These are phyloP conservation scores for Formicarius rufipectus DNA, from an alignment of 2,113 vertebrate species.

Conservation along the genomic window DNA sequence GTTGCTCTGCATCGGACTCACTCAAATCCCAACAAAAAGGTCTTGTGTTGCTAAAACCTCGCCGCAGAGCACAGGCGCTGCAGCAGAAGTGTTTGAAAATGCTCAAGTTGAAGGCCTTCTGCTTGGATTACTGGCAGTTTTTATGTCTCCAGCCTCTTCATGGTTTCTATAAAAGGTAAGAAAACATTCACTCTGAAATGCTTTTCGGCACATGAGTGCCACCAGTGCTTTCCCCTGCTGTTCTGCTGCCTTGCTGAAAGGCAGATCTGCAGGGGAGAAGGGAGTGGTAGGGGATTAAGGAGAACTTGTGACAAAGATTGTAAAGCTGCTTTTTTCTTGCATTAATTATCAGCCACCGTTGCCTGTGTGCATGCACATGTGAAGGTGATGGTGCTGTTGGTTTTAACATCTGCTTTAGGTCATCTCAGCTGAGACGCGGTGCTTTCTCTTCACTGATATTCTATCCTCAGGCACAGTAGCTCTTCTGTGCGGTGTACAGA, in stretches of 20 bases:
- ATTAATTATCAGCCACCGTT: background rate
- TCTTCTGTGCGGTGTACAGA: background rate
- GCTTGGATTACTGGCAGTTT: conserved; percentile 98
- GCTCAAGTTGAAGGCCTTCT: conserved; percentile 95
- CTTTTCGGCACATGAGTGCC: background rate
- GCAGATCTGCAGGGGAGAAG: background rate
- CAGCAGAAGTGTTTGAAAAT: conserved; percentile 71
- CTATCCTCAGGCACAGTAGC: background rate
- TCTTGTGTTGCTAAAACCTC: background rate
- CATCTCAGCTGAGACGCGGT: background rate
- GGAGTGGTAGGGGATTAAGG: conserved; percentile 31
- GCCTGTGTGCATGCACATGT: background rate
- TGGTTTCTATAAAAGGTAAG: conserved; percentile 93
- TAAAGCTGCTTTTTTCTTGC: conserved; percentile 1
- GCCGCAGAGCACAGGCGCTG: background rate
- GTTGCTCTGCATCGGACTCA: background rate
- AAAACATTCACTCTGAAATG: background rate
- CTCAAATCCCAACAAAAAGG: background rate
- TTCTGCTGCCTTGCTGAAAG: background rate
- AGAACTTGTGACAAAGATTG: conserved; percentile 42
- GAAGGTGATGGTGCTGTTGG: background rate
- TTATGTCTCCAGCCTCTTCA: conserved; percentile 92
- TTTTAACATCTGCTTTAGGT: background rate
- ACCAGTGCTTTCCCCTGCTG: background rate
- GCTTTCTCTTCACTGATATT: background rate